A percentile compares a stretch with the other conserved stretches of the same genome.
Evolutionary conservation across 2,113 vertebrate species (phyloP).

Genomic region (Dipodomys merriami): DNA sequence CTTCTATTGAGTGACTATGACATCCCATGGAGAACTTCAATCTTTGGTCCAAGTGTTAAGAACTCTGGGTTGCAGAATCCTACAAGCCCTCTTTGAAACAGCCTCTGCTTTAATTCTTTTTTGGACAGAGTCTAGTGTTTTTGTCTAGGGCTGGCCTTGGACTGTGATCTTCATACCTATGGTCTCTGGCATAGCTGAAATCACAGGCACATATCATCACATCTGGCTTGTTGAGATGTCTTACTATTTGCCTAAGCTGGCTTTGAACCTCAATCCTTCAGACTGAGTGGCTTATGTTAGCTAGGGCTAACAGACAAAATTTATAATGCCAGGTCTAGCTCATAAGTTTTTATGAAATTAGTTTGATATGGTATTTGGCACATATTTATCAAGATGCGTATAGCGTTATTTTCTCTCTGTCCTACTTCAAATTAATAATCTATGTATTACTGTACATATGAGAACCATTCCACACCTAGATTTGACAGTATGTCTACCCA

Average conservation of each 20-base stretch:
- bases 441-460: not conserved
- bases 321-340: no score
- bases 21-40: constrained; percentile 84
- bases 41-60: constrained; percentile 93
- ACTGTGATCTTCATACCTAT: no score
- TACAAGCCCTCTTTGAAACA: constrained; percentile 92
- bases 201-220: no score
- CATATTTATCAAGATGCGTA: not conserved
- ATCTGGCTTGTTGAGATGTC: no score
- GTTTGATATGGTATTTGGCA: not conserved
- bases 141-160: no score
- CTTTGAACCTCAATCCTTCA: no score
- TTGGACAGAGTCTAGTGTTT: no score
- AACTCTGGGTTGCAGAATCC: constrained; percentile 82
- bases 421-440: not conserved
- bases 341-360: not conserved
- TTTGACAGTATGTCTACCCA: not conserved
- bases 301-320: no score
- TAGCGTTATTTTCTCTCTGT: not conserved
- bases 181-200: no score
- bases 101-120: constrained; percentile 75
- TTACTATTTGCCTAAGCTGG: no score
- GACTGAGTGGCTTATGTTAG: no score
- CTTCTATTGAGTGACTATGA: constrained; percentile 66
- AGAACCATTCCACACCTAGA: not conserved